Base-by-base conservation (phyloP, 64 coral and sea anemone species). In the Platygyra sinensis region DNA sequence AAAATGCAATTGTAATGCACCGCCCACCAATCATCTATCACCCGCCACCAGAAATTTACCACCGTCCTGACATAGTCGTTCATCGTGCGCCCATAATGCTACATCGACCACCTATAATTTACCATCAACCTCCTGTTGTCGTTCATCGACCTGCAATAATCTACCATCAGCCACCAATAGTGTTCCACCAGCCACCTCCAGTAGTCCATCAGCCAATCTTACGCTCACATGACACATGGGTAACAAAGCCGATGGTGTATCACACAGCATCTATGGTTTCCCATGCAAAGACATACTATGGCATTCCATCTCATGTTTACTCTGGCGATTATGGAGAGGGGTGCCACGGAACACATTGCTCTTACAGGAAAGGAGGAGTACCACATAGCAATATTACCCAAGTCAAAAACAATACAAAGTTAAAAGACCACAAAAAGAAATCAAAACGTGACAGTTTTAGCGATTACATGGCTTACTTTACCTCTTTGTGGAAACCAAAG, bases 11-110 rank as follows among this genome's bases (percentile, higher is more conserved):
- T 50, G 91, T 95, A 16, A 95, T 99, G 72, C 97, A 99, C 33
- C 94, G 97, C 10, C 97, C 97, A 77, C 97, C 97, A 50, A 99
- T 99, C 19, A 99, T 99, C 27, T 99, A 99, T 62, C 97, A 99
- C 78, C 97, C 97, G 27, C 97, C 97, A 24, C 97, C 97, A 51
- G 97, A 99, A 51, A 84, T 99, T 69, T 99, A 96, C 55, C 97
- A 99, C 71, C 72, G 97, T 28, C 97, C 97, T 18, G 94, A 99
- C 62, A 96, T 99, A 67, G 97, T 99, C 52, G 91, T 99, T 59
- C 97, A 99, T 63, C 93, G 97, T 52, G 94, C 97, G 15, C 97
- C 97, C 1, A 95, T 99, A 8, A 90, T 99, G 90, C 88, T 99
- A 33, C 97, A 99, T 59, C 55, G 97, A 13, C 97, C 97, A 22